Evolutionary conservation across 2,888 invertebrate genomes (phyloP), one percentile per base, ranked within the genome.

Genomic region (Apotomis turbidana): DNA sequence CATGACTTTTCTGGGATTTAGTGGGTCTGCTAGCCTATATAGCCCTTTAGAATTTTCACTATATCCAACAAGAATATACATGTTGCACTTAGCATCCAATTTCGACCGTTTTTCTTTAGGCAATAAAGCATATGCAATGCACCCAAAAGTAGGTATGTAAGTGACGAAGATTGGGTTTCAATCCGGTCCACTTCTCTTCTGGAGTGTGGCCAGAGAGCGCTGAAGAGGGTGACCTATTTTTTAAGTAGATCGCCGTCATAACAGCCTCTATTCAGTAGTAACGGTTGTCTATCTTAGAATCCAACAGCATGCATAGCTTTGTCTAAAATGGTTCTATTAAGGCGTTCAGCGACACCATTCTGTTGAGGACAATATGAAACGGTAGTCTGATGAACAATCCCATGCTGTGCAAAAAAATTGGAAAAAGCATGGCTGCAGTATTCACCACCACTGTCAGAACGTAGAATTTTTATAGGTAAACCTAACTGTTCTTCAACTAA

Each of bases 211-310:
- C 86, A 41, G 41, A 41, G 41, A 41, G 41, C 6, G 41, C 41
- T 41, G 41, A 41, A 41, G 41, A 41, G 6, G 41, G 41, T 41
- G 41, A 41, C 41, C 74, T 46, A 66, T 75, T 75, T 15, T 15
- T 15, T 15, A 75, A 51, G 49, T 73, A 73, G 0, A 73, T 15
- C 1, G 76, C 73, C 9, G 74, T 68, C 69, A 68, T 74, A 6
- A 73, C 51, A 2, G 76, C 73, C 51, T 75, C 75, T 38, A 63
- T 74, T 74, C 75, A 74, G 49, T 15, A 15, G 15, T 57, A 76
- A 8, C 63, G 59, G 44, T 71, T 66, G 27, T 58, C n/a, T 1
- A 74, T 57, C 49, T 70, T 64, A 44, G 74, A 12, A 4, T 64
- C 52, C n/a, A n/a, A 4, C 13, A 74, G 52, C 70, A 74, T 68